Conservation (phyloP, 2,113 vertebrate species). For the Grammomys surdaster region DNA sequence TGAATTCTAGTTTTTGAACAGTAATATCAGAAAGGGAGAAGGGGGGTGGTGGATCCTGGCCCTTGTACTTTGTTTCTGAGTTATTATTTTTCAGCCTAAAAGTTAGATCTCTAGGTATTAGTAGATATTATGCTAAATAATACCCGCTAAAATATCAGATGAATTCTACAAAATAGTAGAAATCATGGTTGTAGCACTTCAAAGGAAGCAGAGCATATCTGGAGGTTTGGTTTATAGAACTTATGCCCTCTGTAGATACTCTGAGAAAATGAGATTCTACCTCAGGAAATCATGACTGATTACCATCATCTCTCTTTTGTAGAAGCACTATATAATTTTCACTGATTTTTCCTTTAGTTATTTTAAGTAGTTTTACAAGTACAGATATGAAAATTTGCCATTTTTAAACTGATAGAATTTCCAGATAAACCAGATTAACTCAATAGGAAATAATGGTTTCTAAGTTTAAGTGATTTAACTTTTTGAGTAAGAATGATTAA, state of each 20-base stretch:
- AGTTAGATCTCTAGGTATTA: slow-evolving; percentile 1
- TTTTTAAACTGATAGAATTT: slow-evolving; percentile 74
- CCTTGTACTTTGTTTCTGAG: background rate
- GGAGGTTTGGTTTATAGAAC: slow-evolving; percentile 12
- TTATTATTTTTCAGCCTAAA: background rate
- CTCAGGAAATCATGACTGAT: slow-evolving; percentile 56
- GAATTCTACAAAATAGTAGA: background rate
- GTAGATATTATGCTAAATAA: background rate
- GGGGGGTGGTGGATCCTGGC: background rate
- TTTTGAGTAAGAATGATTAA: slow-evolving; percentile 59
- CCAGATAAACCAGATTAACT: slow-evolving; percentile 70
- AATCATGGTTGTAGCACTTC: background rate
- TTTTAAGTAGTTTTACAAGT: slow-evolving; percentile 78
- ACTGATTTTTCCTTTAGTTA: slow-evolving; percentile 77
- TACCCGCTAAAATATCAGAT: background rate
- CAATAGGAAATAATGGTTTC: slow-evolving; percentile 68
- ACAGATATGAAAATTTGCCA: slow-evolving; percentile 65
- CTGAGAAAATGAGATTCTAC: slow-evolving; percentile 48
- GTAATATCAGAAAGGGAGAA: too few relatives aligned
- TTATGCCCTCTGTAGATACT: slow-evolving; percentile 22
- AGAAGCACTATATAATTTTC: slow-evolving; percentile 70
- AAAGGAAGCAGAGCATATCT: background rate
- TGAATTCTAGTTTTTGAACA: background rate
- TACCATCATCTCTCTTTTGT: slow-evolving; percentile 69
- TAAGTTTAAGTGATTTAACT: slow-evolving; percentile 73